These are phyloP conservation scores for Galbula dea DNA, from an alignment of 2,113 vertebrate genomes.

Conservation along the genomic window DNA sequence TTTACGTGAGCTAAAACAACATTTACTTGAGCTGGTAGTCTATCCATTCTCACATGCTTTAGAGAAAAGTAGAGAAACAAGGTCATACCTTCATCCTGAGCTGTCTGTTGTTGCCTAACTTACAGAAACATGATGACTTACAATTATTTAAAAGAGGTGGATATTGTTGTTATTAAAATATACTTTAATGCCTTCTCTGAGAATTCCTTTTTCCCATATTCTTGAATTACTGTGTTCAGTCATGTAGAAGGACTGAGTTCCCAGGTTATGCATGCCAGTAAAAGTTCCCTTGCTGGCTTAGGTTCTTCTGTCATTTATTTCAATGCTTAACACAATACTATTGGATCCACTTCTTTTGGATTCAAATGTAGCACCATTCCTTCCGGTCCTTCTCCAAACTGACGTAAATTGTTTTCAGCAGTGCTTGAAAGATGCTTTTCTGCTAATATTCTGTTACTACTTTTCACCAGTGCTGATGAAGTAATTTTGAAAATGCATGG, in stretches of 20 bases:
- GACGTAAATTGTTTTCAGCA: neutral
- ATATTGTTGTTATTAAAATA: neutral
- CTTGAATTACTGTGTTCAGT: neutral
- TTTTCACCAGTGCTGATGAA: constrained; percentile 85
- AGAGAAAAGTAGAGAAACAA: neutral
- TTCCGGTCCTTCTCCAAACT: neutral
- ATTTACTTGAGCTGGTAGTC: neutral
- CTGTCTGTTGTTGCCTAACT: neutral
- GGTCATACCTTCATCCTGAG: neutral
- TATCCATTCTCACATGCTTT: neutral
- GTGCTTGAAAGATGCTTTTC: neutral
- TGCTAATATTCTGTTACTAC: neutral
- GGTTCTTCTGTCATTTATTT: neutral
- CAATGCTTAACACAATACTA: neutral
- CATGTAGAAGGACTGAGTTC: neutral
- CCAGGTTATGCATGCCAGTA: neutral
- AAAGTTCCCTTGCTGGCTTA: neutral
- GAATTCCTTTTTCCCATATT: neutral
- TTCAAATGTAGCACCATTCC: neutral
- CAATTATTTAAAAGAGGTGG: neutral
- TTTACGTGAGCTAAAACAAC: too few relatives aligned
- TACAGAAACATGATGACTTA: neutral
- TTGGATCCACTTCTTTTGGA: neutral
- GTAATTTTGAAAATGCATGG: constrained; percentile 90
- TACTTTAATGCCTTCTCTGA: neutral